Evolutionary conservation across 2,888 invertebrate genomes (phyloP).

Genomic region (Heliconius charithonia): DNA sequence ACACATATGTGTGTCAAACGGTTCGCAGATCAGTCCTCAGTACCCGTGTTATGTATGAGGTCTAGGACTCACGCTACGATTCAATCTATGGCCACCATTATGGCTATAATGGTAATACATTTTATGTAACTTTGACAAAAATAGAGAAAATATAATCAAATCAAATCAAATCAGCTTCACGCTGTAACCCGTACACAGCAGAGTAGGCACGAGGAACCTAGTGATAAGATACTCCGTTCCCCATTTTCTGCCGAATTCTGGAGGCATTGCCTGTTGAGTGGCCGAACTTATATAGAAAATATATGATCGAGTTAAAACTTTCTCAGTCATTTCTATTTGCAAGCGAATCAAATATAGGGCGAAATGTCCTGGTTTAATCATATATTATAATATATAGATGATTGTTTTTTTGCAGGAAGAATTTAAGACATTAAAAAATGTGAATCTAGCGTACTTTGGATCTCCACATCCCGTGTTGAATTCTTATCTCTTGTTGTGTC

Average conservation of each 20-base stretch:
- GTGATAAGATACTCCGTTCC: too few species aligned
- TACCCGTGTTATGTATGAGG: slow-evolving; percentile 72
- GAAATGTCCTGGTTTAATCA: background rate
- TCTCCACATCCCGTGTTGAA: slow-evolving; percentile 70
- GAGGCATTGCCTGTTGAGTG: too few species aligned
- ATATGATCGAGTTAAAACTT: background rate
- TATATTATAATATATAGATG: too few species aligned
- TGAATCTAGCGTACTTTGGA: slow-evolving; percentile 68
- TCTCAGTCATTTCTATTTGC: background rate
- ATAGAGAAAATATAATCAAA: background rate
- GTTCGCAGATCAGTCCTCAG: slow-evolving; percentile 64
- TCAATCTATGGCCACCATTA: slow-evolving; percentile 68
- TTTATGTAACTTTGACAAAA: slow-evolving; percentile 30
- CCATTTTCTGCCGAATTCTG: too few species aligned
- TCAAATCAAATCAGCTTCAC: too few species aligned
- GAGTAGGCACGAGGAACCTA: too few species aligned
- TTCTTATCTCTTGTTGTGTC: slow-evolving; percentile 71
- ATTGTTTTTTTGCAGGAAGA: slow-evolving; percentile 75
- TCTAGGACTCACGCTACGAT: slow-evolving; percentile 72
- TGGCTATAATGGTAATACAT: slow-evolving; percentile 65
- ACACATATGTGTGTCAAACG: slow-evolving; percentile 69
- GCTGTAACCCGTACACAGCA: too few species aligned
- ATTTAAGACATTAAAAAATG: slow-evolving; percentile 56
- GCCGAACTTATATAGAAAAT: too few species aligned
- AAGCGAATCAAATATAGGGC: background rate